These are phyloP conservation scores for Capreolus pygargus DNA, from an alignment of 2,113 vertebrate species.

Conservation along the genomic window DNA sequence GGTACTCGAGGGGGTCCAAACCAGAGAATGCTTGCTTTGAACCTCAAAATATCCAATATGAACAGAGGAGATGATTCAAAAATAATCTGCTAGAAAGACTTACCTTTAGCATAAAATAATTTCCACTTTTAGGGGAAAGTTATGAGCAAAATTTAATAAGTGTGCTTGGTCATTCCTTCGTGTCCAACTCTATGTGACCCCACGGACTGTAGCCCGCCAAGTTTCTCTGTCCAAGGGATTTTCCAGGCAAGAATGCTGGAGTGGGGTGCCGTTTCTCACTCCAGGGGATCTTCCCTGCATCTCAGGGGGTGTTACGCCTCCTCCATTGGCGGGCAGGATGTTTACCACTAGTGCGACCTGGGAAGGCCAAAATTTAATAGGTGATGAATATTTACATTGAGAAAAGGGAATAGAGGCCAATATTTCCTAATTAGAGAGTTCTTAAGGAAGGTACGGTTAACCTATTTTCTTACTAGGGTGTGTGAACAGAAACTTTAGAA, in stretches of 20 bases:
- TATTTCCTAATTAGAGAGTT: neutral
- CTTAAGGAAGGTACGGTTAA: neutral
- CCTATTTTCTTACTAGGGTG: neutral
- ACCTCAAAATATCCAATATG: neutral
- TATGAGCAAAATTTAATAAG: neutral
- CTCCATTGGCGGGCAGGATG: neutral
- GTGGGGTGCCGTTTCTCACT: neutral
- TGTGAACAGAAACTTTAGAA: neutral
- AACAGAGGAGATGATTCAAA: neutral
- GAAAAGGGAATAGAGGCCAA: neutral
- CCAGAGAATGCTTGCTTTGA: neutral
- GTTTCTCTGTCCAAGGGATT: neutral
- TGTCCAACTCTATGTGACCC: neutral
- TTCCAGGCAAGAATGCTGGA: neutral
- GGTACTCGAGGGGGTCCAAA: neutral
- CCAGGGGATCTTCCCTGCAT: neutral
- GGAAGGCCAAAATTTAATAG: neutral
- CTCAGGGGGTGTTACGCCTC: neutral
- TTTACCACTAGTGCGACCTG: neutral
- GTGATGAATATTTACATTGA: neutral
- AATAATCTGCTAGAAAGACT: neutral
- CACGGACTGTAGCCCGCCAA: fast-evolving
- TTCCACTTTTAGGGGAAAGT: neutral
- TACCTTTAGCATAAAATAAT: neutral
- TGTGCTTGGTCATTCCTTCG: neutral